phyloP scores from a whole-genome alignment of 2,888 invertebrate genomes.

The Lathronympha strigana region DNA sequence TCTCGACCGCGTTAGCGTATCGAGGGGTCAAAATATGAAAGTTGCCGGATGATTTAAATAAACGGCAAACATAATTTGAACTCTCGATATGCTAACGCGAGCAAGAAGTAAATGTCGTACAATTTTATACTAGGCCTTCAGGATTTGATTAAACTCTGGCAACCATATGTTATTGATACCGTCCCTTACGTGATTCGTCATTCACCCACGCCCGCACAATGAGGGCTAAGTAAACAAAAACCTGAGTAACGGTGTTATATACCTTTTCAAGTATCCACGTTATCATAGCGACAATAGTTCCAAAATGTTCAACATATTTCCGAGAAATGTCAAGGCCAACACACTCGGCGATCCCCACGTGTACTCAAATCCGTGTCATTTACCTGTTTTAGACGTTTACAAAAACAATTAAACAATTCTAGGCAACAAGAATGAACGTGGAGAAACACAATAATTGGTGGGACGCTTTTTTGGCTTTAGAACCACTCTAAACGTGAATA shows the following conservation, averaged over 20 bases:
- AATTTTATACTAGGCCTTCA: not conserved
- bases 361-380: constrained; percentile 25
- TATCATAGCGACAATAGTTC: constrained; percentile 1
- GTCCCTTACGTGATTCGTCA: constrained; percentile 23
- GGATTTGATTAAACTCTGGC: not conserved
- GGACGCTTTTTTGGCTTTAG: constrained; percentile 1
- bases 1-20: no score
- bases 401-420: constrained; percentile 19
- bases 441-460: constrained; percentile 15
- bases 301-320: constrained; percentile 10
- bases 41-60: no score
- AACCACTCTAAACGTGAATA: constrained; percentile 13
- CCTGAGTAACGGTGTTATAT: constrained; percentile 29
- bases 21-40: no score
- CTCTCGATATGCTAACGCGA: no score
- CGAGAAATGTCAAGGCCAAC: constrained; percentile 13
- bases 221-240: constrained; percentile 29
- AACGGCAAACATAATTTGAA: no score
- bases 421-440: not conserved
- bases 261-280: constrained; percentile 24
- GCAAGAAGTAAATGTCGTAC: no score
- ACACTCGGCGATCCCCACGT: constrained; percentile 15
- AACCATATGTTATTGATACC: constrained; percentile 7
- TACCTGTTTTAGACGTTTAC: constrained; percentile 18
- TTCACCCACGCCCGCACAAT: constrained; percentile 27